Evolutionary conservation across 2,113 vertebrate genomes (phyloP).

Genomic region (Amphilophus citrinellus): DNA sequence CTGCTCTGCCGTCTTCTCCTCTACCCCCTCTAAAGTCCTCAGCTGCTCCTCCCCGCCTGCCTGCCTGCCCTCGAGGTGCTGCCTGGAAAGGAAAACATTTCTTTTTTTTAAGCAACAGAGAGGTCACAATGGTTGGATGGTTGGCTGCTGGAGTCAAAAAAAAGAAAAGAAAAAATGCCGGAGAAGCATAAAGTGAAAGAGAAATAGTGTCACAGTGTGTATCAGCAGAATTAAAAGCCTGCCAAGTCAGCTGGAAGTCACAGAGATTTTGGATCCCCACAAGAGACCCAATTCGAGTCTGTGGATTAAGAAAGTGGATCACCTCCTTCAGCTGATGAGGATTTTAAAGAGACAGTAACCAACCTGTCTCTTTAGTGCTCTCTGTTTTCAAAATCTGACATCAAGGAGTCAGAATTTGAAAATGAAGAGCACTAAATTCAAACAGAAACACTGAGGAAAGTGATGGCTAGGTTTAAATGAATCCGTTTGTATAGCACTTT

Average conservation of each 20-base stretch:
- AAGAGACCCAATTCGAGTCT: slow-evolving; percentile 16
- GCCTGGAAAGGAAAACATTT: background rate
- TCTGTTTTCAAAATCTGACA: no score
- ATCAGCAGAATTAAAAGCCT: slow-evolving; percentile 25
- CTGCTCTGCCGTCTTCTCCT: background rate
- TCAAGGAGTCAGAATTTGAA: background rate
- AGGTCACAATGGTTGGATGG: slow-evolving; percentile 5
- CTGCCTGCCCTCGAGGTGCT: background rate
- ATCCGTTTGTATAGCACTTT: background rate
- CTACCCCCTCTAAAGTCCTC: background rate
- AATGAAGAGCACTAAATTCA: background rate
- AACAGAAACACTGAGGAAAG: background rate
- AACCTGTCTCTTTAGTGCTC: background rate
- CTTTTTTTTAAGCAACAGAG: background rate
- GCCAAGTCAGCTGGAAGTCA: slow-evolving; percentile 44
- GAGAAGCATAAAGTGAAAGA: slow-evolving; percentile 6
- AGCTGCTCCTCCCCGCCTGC: background rate
- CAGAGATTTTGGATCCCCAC: slow-evolving; percentile 22
- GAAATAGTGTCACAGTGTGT: background rate
- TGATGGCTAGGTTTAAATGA: background rate
- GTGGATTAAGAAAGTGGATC: slow-evolving; percentile 71
- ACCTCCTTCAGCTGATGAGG: slow-evolving; percentile 51
- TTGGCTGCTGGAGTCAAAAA: background rate
- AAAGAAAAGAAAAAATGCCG: background rate
- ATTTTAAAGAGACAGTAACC: slow-evolving; percentile 58